Base-by-base conservation (phyloP, 1,140 invertebrate genomes). In the Apis cerana region DNA sequence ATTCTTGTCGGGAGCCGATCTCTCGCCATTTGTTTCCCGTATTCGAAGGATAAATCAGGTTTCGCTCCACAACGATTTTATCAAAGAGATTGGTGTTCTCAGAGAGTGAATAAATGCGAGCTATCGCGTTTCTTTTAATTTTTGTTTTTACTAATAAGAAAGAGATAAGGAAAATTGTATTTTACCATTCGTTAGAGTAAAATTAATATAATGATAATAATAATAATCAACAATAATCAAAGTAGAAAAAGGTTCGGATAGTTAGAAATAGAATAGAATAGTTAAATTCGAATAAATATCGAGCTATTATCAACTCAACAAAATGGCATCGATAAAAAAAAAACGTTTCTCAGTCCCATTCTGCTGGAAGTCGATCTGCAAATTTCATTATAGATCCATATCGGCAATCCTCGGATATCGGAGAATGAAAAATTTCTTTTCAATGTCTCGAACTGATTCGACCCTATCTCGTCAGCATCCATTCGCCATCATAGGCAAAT, bases 361-460 rank as follows among this genome's bases (percentile, higher is more conserved):
- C 33, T 43, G 0, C 4, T 17, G 43, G 72, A 62, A 61, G 48
- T 19, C 12, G 23, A 8, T 0, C 15, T 33, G 48, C 15, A 27
- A 75, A 75, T 64, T 75, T 75, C 33, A 75, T 75, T 64, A 75
- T 64, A 75, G 74, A 75, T 75, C 33, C 48, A 1, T 64, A 68
- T 77, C 75, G 2, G 19, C 62, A 19, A n/a, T 0, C n/a, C 19
- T 0, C 1, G 19, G 13, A 7, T 33, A 43, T 43, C 62, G 64
- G 50, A 27, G 69, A 62, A 75, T 67, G 79, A 81, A 81, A 72
- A 81, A 81, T 81, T 48, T 81, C 61, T 72, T 72, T 27, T 75
- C 33, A 65, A 13, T 67, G 61, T 75, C 61, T 75, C 62, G 59
- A n/a, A 62, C 19, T 65, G 23, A 21, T 17, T 9, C 50, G 62